These are phyloP conservation scores for Trachurus trachurus DNA, from an alignment of 2,797 vertebrate species.

Conservation along the genomic window DNA sequence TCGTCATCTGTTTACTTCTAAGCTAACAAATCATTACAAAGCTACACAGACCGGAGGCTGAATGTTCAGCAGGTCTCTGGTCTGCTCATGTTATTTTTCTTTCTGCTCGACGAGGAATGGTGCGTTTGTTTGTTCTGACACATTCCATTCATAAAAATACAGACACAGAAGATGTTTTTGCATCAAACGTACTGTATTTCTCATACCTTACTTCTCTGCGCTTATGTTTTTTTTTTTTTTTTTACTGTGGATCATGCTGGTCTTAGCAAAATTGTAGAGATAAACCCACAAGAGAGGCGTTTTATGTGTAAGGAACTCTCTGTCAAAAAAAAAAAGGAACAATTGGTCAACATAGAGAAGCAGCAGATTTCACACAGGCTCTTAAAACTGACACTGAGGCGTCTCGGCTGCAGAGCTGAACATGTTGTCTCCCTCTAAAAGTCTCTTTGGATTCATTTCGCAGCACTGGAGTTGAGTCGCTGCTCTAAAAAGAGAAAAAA, in stretches of 20 bases:
- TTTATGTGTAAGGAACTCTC: background rate
- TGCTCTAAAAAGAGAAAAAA: background rate
- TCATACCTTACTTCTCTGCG: slow-evolving; percentile 43
- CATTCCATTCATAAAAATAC: slow-evolving; percentile 58
- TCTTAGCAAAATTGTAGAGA: background rate
- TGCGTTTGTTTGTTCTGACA: slow-evolving; percentile 33
- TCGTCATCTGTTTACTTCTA: slow-evolving; percentile 40
- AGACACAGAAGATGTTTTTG: slow-evolving; percentile 5
- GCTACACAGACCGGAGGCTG: background rate
- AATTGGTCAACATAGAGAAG: background rate
- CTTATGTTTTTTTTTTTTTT: background rate
- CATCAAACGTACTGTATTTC: slow-evolving; percentile 25
- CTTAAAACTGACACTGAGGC: background rate
- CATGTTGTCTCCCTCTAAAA: background rate
- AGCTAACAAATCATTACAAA: slow-evolving; percentile 8
- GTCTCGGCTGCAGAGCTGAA: slow-evolving; percentile 3
- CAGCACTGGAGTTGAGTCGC: slow-evolving; percentile 4
- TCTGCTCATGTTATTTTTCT: background rate
- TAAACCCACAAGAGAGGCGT: background rate
- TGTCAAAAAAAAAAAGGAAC: background rate
- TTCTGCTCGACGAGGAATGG: background rate
- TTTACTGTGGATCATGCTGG: slow-evolving; percentile 1
- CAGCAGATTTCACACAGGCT: background rate
- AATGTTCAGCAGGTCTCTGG: background rate
- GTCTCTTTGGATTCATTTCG: background rate